phyloP scores from a whole-genome alignment of 2,888 invertebrate genomes.

The Calameuta filiformis region DNA sequence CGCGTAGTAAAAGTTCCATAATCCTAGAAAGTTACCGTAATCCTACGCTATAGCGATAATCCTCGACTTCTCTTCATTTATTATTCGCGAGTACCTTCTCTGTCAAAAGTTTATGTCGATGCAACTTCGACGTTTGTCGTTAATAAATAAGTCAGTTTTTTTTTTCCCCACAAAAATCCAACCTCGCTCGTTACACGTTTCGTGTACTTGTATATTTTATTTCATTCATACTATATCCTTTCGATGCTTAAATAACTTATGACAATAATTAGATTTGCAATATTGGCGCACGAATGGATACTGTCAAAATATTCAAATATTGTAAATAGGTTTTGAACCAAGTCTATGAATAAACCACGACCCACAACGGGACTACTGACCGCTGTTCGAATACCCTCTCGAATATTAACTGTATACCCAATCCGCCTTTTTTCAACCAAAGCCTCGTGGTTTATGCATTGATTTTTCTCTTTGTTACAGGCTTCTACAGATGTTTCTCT shows the following conservation, averaged over 20 bases:
- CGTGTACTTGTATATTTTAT: not conserved
- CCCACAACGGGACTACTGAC: not conserved
- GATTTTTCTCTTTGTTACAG: not conserved
- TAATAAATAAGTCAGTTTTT: too few relatives aligned
- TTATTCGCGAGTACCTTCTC: constrained; percentile 27
- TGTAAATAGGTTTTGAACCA: not conserved
- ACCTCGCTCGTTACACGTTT: not conserved
- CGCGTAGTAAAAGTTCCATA: constrained; percentile 46
- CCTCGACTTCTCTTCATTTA: constrained; percentile 42
- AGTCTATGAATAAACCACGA: not conserved
- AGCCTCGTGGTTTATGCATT: not conserved
- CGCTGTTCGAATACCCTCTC: not conserved
- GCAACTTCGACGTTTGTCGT: not conserved
- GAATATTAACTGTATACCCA: not conserved
- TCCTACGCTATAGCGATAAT: constrained; percentile 39
- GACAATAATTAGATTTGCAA: not conserved
- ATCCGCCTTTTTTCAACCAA: not conserved
- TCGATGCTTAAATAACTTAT: not conserved
- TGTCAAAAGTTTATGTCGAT: not conserved
- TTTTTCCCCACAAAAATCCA: too few relatives aligned
- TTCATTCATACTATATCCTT: fast-evolving
- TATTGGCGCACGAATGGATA: not conserved
- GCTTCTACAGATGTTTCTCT: not conserved
- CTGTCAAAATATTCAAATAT: too few relatives aligned
- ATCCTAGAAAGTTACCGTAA: constrained; percentile 39